These are phyloP conservation scores for Apteryx owenii DNA, from an alignment of 2,113 vertebrate genomes.

Conservation along the genomic window DNA sequence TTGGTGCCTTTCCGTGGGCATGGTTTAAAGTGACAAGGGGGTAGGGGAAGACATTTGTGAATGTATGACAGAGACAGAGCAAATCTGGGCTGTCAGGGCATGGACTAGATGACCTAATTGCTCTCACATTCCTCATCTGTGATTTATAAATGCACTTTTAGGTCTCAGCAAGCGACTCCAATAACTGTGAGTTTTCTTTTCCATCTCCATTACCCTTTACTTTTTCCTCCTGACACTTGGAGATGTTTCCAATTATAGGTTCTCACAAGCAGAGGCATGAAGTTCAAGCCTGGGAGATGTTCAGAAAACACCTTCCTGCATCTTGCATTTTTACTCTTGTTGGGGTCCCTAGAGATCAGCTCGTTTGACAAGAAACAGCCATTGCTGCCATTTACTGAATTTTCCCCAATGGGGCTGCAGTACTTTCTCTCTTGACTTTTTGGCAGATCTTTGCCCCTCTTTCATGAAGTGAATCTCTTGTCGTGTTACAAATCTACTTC, in stretches of 20 bases:
- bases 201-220: slow-evolving; percentile 17
- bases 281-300: slow-evolving; percentile 31
- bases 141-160: slow-evolving; percentile 7
- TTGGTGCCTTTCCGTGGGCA: background rate
- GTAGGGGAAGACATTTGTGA: background rate
- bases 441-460: background rate
- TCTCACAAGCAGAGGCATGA: slow-evolving; percentile 24
- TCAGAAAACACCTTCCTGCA: slow-evolving; percentile 7
- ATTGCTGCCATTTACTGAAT: background rate
- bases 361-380: background rate
- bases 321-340: slow-evolving; percentile 11
- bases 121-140: slow-evolving; percentile 18
- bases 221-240: background rate
- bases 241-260: slow-evolving; percentile 49
- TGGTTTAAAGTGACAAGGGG: background rate
- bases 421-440: background rate
- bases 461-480: background rate
- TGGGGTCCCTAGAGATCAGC: background rate
- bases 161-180: background rate
- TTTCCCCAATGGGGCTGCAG: background rate
- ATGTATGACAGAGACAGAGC: background rate
- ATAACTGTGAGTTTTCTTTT: slow-evolving; percentile 33
- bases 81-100: background rate
- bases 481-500: background rate
- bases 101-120: background rate